Evolutionary conservation across 2,797 vertebrate species (phyloP), one percentile per base, ranked within the genome.

Genomic region (Crocidura indochinensis): DNA sequence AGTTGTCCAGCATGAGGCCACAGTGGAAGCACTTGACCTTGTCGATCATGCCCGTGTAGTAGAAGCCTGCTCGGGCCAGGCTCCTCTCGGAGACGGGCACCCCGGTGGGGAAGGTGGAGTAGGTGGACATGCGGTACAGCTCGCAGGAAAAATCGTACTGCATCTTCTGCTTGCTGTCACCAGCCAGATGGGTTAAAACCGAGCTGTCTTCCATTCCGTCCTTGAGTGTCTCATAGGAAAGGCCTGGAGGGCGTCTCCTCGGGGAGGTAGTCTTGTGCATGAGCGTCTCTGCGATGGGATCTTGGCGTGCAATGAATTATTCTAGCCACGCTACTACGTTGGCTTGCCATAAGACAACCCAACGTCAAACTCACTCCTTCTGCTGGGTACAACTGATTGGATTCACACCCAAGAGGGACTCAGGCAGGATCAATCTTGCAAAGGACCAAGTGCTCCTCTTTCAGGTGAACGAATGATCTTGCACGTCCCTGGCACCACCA

Each of bases 41-140:
- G 97, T 99, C 99, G 0, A 98, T 98, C 46, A 98, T 93, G 2
- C 99, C 99, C 0, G 98, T 99, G 97, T 99, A 99, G 96, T 99
- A 99, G 98, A 99, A 99, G 0, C 99, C 99, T 6, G 99, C 99
- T n/a, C 98, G 98, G 0, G 99, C 99, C 75, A 99, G 98, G 88
- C 98, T 99, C 62, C 99, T 98, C 95, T 99, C 99, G 0, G 99
- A 99, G 17, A 99, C 98, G 0, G 98, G 97, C 0, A 97, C 97
- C 0, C 98, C 98, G 0, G 90, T 0, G 0, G 99, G 99, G 94
- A 99, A 99, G 47, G 98, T 96, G 0, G 99, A 99, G 78, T 99
- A 99, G 0, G 99, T 99, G 0, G 99, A 99, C 95, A 99, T 98
- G 92, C 99, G 98, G 96, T 98, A 99, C 81, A 99, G 99, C 80